Evolutionary conservation across 2,888 invertebrate species (phyloP), one percentile per base, ranked within the genome.

Genomic region (Poecilus cupreus): DNA sequence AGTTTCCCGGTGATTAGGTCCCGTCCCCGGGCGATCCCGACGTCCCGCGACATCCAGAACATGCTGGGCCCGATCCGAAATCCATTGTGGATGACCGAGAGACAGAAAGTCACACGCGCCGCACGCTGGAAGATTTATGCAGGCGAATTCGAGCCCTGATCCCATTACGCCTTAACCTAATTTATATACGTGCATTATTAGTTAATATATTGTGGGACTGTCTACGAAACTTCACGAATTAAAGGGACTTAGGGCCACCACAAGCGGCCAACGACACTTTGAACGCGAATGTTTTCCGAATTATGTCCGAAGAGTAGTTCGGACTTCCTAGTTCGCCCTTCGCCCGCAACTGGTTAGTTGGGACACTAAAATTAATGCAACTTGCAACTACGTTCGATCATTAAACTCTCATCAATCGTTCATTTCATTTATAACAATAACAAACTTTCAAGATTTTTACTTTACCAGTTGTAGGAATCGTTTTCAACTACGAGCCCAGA

Each of bases 161-260:
- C 78, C 64, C 60, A 60, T 46, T 39, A 32, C 78, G 51, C 24
- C 46, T 78, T 78, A 78, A 78, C 78, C 78, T 78, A 78, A 78
- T 78, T 78, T 78, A 78, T 78, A 64, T 78, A 32, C 78, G 78
- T 46, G 32, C 64, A 64, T 64, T 78, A 78, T 78, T 78, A 78
- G 43, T 60, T 78, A 78, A 78, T 78, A 78, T 78, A 75, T 75
- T 75, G 75, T 75, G 75, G 32, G 75, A 26, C 43, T 37, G 37
- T 54, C 75, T 32, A 16, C 18, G 37, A 74, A 75, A 49, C 54
- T 51, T 51, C 32, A 32, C 51, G 75, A 54, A 75, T 75, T 75
- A 75, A 75, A 75, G 16, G 54, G 54, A 54, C 54, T 75, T 72
- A 72, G 24, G 54, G 16, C 24, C 51, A 32, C 32, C 43, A 4